Evolutionary conservation across 2,113 vertebrate genomes (phyloP).

Genomic region (Daboia siamensis): DNA sequence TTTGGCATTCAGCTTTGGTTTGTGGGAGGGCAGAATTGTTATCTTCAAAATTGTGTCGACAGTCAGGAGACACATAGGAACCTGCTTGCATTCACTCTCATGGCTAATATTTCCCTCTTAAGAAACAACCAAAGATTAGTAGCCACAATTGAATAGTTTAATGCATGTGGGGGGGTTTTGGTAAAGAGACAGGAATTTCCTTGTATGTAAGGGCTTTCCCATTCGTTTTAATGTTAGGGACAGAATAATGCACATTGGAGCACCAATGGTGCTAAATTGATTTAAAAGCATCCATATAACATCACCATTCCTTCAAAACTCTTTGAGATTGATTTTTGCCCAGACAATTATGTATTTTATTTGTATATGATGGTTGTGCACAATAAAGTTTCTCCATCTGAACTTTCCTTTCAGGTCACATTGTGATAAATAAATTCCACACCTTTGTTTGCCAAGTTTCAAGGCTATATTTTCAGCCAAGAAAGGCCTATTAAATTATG

Average conservation of each 20-base stretch:
- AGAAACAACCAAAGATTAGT: background rate
- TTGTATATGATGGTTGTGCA: background rate
- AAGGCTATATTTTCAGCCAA: constrained; percentile 24
- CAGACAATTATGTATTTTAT: constrained; percentile 19
- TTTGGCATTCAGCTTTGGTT: background rate
- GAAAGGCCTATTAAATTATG: constrained; percentile 18
- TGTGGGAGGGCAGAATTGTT: background rate
- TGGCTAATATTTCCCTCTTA: background rate
- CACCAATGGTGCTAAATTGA: background rate
- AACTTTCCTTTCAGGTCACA: background rate
- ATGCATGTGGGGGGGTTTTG: background rate
- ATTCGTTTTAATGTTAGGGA: background rate
- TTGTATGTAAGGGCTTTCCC: background rate
- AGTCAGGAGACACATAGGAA: background rate
- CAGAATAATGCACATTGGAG: background rate
- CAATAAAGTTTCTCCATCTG: constrained; percentile 1
- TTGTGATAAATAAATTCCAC: background rate
- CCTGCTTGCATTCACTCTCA: background rate
- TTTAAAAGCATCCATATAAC: background rate
- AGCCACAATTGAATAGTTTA: background rate
- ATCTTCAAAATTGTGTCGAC: background rate
- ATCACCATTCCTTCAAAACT: background rate
- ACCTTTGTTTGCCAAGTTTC: background rate
- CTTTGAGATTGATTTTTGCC: background rate
- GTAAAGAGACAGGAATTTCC: background rate